These are phyloP conservation scores for Nemurella pictetii DNA, from an alignment of 2,888 invertebrate species.

Conservation along the genomic window DNA sequence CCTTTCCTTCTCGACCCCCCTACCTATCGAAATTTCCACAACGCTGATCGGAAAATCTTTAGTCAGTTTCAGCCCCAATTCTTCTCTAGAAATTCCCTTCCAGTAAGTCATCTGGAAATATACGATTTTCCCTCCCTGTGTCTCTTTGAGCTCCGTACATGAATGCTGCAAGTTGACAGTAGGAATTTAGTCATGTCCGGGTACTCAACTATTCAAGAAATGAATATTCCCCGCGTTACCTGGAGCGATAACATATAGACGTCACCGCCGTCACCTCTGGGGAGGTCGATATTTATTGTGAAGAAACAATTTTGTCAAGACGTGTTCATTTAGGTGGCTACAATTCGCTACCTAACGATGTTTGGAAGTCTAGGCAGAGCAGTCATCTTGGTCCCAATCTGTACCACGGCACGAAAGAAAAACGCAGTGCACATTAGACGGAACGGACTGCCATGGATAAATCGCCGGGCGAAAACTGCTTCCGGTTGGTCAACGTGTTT, in stretches of 20 bases:
- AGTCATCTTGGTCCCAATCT: too few species aligned
- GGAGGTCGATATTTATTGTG: too few species aligned
- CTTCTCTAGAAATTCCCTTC: background rate
- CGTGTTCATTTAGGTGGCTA: too few species aligned
- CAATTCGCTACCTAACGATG: too few species aligned
- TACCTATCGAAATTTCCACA: slow-evolving; percentile 1
- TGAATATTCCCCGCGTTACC: background rate
- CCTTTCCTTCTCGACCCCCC: background rate
- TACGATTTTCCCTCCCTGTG: background rate
- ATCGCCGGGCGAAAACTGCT: background rate
- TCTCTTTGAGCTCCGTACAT: background rate
- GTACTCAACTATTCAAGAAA: background rate
- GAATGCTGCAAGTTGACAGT: background rate
- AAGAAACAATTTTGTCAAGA: too few species aligned
- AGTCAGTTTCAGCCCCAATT: background rate
- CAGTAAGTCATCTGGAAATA: background rate
- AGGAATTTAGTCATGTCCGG: background rate
- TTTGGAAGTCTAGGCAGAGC: too few species aligned
- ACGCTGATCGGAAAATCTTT: slow-evolving; percentile 9
- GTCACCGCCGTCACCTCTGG: too few species aligned
- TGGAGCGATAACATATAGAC: too few species aligned
- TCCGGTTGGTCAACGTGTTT: background rate
- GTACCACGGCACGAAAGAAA: too few species aligned
- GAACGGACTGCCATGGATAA: background rate
- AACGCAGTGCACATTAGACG: background rate